These are phyloP conservation scores for Atta texana DNA, from an alignment of 1,140 invertebrate genomes.

Conservation along the genomic window DNA sequence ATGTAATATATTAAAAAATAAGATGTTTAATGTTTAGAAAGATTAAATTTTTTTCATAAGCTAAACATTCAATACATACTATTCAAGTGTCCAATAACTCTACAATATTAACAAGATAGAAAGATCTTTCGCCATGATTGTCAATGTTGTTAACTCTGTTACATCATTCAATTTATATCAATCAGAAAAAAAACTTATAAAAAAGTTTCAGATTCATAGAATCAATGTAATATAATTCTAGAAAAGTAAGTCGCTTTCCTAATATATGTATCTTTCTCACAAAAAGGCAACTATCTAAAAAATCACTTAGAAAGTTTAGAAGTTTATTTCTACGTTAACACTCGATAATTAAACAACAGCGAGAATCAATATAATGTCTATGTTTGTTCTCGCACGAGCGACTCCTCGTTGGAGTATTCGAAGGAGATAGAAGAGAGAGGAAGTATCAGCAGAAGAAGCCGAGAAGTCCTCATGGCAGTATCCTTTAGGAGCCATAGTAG, in stretches of 20 bases:
- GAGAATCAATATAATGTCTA: slow-evolving; percentile 49
- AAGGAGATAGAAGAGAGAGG: slow-evolving; percentile 23
- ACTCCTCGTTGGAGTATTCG: slow-evolving; percentile 14
- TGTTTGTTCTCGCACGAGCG: slow-evolving; percentile 42
- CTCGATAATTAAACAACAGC: not conserved
- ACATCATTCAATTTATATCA: not conserved
- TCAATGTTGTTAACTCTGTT: not conserved
- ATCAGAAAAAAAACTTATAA: not conserved
- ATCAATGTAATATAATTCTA: not conserved
- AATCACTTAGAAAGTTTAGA: not conserved
- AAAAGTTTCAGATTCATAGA: slow-evolving; percentile 20
- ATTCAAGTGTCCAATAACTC: not conserved
- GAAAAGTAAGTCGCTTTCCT: not conserved
- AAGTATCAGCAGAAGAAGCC: slow-evolving; percentile 47
- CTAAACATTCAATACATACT: not conserved
- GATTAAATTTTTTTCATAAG: not conserved
- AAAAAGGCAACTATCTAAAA: slow-evolving; percentile 30
- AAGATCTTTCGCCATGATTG: slow-evolving; percentile 2
- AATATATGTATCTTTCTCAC: not conserved
- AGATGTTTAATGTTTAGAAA: not conserved
- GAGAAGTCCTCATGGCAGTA: slow-evolving; percentile 55
- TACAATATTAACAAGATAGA: not conserved
- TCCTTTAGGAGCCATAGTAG: slow-evolving; percentile 79
- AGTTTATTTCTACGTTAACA: not conserved
- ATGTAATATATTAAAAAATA: not conserved